Percentiles rank a stretch among this genome's conserved stretches.
phyloP scores from a whole-genome alignment of 1,140 invertebrate genomes.

The Trichonephila clavipes region DNA sequence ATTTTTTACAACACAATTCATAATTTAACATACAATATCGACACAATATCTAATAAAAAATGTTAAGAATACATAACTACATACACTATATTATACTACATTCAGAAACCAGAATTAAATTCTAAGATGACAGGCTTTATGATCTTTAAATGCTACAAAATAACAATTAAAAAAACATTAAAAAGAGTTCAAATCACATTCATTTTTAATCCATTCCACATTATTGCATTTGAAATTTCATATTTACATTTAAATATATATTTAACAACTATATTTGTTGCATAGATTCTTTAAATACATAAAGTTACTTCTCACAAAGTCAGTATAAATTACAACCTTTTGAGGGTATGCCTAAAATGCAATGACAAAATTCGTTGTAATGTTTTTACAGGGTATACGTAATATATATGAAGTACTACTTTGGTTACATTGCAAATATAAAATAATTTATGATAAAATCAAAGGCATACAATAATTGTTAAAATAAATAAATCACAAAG shows the following conservation, averaged over 20 bases:
- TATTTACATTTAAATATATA: no score
- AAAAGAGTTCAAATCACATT: no score
- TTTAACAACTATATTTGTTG: no score
- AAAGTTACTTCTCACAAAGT: not conserved
- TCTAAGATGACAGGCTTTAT: no score
- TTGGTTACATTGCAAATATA: not conserved
- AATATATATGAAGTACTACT: not conserved
- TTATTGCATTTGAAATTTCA: no score
- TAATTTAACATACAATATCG: not conserved
- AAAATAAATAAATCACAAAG: conserved; percentile 21
- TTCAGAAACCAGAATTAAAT: no score
- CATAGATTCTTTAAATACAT: no score
- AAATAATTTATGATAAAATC: not conserved
- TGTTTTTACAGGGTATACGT: not conserved
- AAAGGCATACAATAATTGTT: not conserved
- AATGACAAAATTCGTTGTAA: conserved; percentile 25
- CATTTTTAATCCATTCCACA: no score
- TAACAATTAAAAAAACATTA: no score
- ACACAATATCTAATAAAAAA: conserved; percentile 8
- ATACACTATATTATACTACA: not conserved
- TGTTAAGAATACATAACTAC: not conserved
- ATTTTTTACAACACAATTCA: not conserved
- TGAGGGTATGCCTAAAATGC: not conserved
- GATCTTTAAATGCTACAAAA: no score
- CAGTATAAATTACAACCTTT: conserved; percentile 10